A percentile compares a stretch with the other conserved stretches of the same genome.
Evolutionary conservation across 2,888 invertebrate genomes (phyloP).

Genomic region (Hydrotaea cyrtoneurina): DNA sequence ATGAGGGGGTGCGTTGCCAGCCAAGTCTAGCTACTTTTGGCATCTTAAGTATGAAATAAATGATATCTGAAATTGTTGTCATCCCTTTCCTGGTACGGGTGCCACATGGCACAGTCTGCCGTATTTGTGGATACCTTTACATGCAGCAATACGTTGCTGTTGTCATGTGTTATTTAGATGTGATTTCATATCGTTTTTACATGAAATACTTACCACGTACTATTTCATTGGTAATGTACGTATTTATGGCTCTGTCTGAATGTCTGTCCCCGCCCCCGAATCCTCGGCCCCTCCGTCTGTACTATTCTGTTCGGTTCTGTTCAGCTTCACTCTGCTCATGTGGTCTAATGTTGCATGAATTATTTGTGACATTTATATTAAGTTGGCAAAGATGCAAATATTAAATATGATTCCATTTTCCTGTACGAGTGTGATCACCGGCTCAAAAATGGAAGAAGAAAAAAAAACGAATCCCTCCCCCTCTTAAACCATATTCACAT

Average conservation of each 20-base stretch:
- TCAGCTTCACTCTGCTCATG: background rate
- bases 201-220: conserved; percentile 25
- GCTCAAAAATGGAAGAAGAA: too few relatives aligned
- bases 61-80: conserved; percentile 28
- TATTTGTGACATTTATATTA: conserved; percentile 65
- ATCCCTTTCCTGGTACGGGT: background rate
- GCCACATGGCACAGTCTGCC: background rate
- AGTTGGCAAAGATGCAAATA: conserved; percentile 52
- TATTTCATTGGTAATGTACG: conserved; percentile 23
- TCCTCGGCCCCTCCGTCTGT: background rate
- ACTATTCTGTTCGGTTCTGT: background rate
- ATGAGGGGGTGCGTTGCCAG: background rate
- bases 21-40: background rate
- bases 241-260: background rate
- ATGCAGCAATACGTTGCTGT: conserved; percentile 1
- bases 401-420: conserved; percentile 37
- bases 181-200: conserved; percentile 29
- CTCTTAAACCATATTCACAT: background rate
- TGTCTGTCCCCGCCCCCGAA: background rate
- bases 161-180: background rate
- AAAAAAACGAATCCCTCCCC: background rate
- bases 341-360: conserved; percentile 63
- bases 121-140: conserved; percentile 8
- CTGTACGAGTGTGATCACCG: background rate
- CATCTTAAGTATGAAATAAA: conserved; percentile 35